Evolutionary conservation across 2,888 invertebrate genomes (phyloP).

Genomic region (Aromia moschata): DNA sequence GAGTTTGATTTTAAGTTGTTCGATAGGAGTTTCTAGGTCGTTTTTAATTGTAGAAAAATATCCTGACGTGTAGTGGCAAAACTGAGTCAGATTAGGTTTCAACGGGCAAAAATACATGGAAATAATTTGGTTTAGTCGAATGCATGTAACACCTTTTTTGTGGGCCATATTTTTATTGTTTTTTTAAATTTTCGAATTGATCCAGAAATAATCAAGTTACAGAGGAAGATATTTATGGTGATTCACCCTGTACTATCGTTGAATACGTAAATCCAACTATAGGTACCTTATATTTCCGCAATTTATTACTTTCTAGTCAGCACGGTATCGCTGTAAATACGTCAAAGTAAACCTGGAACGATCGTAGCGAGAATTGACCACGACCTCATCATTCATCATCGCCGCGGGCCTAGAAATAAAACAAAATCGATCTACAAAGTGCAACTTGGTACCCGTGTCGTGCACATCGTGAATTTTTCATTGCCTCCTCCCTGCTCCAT

Average conservation of each 20-base stretch:
- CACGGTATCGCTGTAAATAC: slow-evolving; percentile 51
- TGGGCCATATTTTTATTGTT: too few species aligned
- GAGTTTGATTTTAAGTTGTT: too few species aligned
- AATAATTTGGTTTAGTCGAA: too few species aligned
- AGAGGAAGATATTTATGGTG: too few species aligned
- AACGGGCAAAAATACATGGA: too few species aligned
- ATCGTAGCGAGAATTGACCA: slow-evolving; percentile 50
- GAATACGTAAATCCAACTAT: slow-evolving; percentile 38
- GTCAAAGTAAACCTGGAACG: slow-evolving; percentile 53
- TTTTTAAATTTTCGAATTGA: too few species aligned
- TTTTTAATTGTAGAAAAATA: too few species aligned
- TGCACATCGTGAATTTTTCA: slow-evolving; percentile 9
- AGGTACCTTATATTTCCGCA: slow-evolving; percentile 34
- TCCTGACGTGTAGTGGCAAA: too few species aligned
- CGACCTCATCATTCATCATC: slow-evolving; percentile 49
- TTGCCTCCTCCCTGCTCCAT: background rate
- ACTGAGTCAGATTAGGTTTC: too few species aligned
- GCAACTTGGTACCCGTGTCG: background rate
- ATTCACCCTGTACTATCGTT: slow-evolving; percentile 25
- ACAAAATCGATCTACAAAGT: background rate
- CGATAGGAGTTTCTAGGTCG: too few species aligned
- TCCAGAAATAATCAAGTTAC: too few species aligned
- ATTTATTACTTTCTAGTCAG: slow-evolving; percentile 49
- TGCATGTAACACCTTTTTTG: too few species aligned
- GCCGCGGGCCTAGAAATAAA: slow-evolving; percentile 25